Percentiles rank a stretch among this genome's conserved stretches.
Evolutionary conservation across 2,113 vertebrate genomes (phyloP).

Genomic region (Rissa tridactyla): DNA sequence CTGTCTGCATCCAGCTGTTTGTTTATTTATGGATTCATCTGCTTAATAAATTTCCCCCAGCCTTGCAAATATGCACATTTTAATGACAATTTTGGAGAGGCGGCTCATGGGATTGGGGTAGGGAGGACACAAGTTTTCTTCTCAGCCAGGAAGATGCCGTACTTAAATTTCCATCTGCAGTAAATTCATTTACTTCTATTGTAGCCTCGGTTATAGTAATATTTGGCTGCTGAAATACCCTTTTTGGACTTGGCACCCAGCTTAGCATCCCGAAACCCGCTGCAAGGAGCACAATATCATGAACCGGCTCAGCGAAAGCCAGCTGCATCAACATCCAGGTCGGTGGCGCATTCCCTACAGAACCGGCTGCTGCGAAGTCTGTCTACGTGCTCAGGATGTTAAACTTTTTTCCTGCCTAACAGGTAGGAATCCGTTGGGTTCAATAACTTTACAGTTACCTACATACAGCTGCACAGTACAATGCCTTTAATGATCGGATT

Average conservation of each 20-base stretch:
- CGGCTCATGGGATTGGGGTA: fast-evolving
- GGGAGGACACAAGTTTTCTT: neutral
- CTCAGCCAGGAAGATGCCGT: neutral
- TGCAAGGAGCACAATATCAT: neutral
- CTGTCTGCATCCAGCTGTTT: slow-evolving; percentile 15
- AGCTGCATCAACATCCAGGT: neutral
- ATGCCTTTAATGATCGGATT: neutral
- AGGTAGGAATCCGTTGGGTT: neutral
- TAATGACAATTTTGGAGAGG: neutral
- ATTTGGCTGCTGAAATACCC: neutral
- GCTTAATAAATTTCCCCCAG: neutral
- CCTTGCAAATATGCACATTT: neutral
- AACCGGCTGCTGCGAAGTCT: neutral
- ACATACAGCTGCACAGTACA: neutral
- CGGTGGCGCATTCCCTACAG: fast-evolving
- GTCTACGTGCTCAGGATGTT: fast-evolving
- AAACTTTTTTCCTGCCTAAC: neutral
- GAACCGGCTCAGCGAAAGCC: neutral
- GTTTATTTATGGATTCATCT: slow-evolving; percentile 2
- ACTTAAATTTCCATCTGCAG: neutral
- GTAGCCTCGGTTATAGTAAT: neutral
- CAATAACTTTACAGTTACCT: neutral
- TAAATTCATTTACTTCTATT: neutral
- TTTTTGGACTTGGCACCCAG: neutral
- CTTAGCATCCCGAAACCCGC: neutral